Percentiles rank a stretch among this genome's conserved stretches.
Conservation (phyloP, 2,797 vertebrate species). For the Sebastes minor region DNA sequence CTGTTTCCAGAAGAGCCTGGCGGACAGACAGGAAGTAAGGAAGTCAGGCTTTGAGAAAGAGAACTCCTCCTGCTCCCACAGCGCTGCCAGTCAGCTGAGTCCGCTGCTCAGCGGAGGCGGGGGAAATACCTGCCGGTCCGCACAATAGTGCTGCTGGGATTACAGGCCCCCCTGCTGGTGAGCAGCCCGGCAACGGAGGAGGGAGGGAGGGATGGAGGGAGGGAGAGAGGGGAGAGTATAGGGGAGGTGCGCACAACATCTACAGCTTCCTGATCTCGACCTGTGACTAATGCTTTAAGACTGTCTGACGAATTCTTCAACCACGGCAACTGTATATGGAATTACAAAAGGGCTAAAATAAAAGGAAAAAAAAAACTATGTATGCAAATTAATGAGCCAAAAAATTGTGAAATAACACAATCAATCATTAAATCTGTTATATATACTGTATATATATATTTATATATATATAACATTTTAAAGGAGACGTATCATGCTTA, state of each 20-base stretch:
- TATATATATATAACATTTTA: too few relatives aligned
- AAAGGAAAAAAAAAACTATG: background rate
- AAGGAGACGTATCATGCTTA: too few relatives aligned
- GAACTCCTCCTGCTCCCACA: constrained; percentile 68
- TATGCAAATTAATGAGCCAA: background rate
- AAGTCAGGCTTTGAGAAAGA: constrained; percentile 44
- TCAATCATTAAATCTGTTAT: too few relatives aligned
- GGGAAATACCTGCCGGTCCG: constrained; percentile 87
- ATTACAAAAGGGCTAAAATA: background rate
- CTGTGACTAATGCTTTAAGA: background rate
- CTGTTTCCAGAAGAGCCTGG: constrained; percentile 7
- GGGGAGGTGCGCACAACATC: constrained; percentile 81
- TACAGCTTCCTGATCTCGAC: constrained; percentile 72
- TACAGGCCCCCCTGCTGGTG: constrained; percentile 84
- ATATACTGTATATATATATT: too few relatives aligned
- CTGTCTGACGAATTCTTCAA: background rate
- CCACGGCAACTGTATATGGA: background rate
- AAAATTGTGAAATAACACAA: too few relatives aligned
- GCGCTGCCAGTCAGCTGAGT: constrained; percentile 80
- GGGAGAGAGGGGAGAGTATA: background rate
- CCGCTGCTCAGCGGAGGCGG: constrained; percentile 77
- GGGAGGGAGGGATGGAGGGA: background rate
- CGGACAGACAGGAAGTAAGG: constrained; percentile 57
- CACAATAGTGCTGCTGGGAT: constrained; percentile 88
- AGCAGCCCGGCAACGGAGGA: constrained; percentile 80